Conservation (phyloP, 1,140 invertebrate species). For the Phortica variegata region DNA sequence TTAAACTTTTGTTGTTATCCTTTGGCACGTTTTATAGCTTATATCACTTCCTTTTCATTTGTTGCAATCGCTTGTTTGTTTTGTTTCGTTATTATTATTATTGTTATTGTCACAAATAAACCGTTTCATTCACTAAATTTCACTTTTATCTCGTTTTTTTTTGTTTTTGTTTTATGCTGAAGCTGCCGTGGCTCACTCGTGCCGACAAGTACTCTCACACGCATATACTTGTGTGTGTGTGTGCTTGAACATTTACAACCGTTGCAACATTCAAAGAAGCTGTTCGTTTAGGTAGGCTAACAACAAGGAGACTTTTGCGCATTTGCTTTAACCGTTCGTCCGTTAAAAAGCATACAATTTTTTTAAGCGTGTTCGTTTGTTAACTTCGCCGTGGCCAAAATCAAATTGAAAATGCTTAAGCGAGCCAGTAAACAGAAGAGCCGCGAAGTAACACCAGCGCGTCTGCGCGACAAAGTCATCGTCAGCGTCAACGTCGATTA, state of each 20-base stretch:
- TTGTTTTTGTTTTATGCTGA: slow-evolving; percentile 17
- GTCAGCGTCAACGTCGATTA: background rate
- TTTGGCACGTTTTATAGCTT: slow-evolving; percentile 7
- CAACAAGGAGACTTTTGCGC: slow-evolving; percentile 4
- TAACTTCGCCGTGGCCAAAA: slow-evolving; percentile 48
- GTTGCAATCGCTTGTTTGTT: slow-evolving; percentile 27
- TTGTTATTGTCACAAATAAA: slow-evolving; percentile 31
- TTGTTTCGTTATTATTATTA: background rate
- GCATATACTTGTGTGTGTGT: background rate
- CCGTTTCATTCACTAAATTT: slow-evolving; percentile 50
- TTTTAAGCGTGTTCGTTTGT: slow-evolving; percentile 54
- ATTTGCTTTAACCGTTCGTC: slow-evolving; percentile 14
- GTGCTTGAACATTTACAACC: background rate
- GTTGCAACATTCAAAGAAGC: background rate
- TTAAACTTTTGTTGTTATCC: slow-evolving; percentile 8
- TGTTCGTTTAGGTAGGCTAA: background rate
- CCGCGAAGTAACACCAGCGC: slow-evolving; percentile 7
- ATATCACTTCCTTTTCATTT: slow-evolving; percentile 13
- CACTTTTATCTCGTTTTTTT: slow-evolving; percentile 37
- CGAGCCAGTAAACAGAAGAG: no score
- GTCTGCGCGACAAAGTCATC: background rate
- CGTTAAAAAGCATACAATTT: slow-evolving; percentile 38
- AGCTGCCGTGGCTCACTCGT: slow-evolving; percentile 22
- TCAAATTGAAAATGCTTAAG: slow-evolving; percentile 42
- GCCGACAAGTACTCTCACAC: background rate